Conservation (phyloP, 2,113 vertebrate genomes). For the Petrocephalus microphthalmus region DNA sequence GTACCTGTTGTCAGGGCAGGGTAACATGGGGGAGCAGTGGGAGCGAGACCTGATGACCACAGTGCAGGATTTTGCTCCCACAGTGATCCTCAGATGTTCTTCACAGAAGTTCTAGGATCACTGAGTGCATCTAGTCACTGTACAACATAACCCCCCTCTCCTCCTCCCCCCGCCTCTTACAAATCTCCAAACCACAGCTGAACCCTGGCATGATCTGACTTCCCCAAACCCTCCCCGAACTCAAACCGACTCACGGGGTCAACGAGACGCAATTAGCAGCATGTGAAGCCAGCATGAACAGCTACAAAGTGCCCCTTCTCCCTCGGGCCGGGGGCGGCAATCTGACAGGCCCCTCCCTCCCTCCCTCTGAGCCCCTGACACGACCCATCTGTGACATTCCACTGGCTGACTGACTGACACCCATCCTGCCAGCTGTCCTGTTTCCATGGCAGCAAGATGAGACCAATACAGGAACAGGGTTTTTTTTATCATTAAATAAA, state of each 20-base stretch:
- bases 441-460: slow-evolving; percentile 18
- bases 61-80: neutral
- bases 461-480: neutral
- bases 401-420: slow-evolving; percentile 7
- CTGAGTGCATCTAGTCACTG: neutral
- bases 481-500: neutral
- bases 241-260: neutral
- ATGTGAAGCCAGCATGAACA: neutral
- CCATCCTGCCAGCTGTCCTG: slow-evolving; percentile 7
- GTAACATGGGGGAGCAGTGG: neutral
- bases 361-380: neutral
- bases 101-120: neutral
- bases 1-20: neutral
- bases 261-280: neutral
- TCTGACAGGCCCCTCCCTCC: neutral
- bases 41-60: neutral
- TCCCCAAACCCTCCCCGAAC: neutral
- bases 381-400: neutral
- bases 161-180: neutral
- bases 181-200: neutral
- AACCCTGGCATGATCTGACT: neutral
- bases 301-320: neutral
- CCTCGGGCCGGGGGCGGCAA: neutral
- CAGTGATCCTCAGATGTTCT: neutral
- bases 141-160: neutral